Percentiles rank a stretch among this genome's conserved stretches.
These are phyloP conservation scores for Chanos chanos DNA, from an alignment of 2,797 vertebrate species.

Conservation along the genomic window DNA sequence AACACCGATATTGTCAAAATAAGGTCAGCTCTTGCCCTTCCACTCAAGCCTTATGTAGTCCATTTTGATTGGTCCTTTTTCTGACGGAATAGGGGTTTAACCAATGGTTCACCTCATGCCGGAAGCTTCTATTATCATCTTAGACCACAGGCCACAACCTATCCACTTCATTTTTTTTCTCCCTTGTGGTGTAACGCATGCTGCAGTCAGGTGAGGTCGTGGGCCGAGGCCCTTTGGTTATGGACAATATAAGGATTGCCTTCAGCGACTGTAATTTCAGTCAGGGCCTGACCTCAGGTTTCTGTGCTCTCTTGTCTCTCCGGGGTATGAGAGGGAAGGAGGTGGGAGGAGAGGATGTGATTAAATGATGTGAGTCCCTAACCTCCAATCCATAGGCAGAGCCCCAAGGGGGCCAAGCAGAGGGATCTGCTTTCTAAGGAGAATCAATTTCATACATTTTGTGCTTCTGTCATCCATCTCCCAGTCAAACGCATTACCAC, in stretches of 20 bases:
- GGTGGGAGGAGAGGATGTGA: neutral
- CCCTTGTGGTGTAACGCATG: too few species aligned
- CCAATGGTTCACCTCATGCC: too few species aligned
- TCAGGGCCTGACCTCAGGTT: neutral
- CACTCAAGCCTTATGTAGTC: neutral
- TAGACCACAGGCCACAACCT: too few species aligned
- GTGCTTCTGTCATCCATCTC: neutral
- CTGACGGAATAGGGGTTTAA: too few species aligned
- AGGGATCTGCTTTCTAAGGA: neutral
- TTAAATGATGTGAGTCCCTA: neutral
- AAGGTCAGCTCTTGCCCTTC: neutral
- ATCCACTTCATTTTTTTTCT: too few species aligned
- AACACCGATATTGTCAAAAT: neutral
- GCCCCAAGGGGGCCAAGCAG: neutral
- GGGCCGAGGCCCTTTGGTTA: too few species aligned
- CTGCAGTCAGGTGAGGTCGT: neutral
- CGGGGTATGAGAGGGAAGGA: too few species aligned
- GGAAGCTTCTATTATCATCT: too few species aligned
- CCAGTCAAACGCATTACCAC: neutral
- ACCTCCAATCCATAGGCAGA: neutral
- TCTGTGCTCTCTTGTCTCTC: too few species aligned
- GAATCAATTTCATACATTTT: conserved; percentile 3
- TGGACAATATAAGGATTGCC: too few species aligned
- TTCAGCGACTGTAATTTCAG: too few species aligned
- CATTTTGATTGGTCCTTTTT: neutral